Evolutionary conservation across 2,113 vertebrate genomes (phyloP), one percentile per base, ranked within the genome.

Genomic region (Apodemus speciosus): DNA sequence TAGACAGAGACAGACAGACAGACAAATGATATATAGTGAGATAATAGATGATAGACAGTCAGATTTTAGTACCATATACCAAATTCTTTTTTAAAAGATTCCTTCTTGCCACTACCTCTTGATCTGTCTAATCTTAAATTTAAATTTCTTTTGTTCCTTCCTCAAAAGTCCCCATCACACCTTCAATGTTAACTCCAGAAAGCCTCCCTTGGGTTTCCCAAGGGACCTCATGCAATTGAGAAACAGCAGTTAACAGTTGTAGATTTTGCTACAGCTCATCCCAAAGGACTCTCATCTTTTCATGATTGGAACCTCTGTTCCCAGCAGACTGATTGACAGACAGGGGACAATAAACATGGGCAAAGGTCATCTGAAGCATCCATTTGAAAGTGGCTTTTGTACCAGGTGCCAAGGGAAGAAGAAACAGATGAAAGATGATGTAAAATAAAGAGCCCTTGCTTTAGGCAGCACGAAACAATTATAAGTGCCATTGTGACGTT

Each of bases 241-340:
- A 1, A 68, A 15, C 20, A 6, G 20, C 7, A 3, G 11, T 13
- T 2, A 2, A 4, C 49, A 7, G 1, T 0, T 13, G 27, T 9
- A 0, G 0, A 43, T 23, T 75, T 38, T 11, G 20, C 21, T 49
- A 13, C 0, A 0, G 18, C 16, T 3, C 0, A 0, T 18, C 43
- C 27, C 40, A 10, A 0, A 49, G 21, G 11, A 4, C 15, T 15
- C 18, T 9, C 0, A 3, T 14, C n/a, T 27, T 18, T 43, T 25
- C 11, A 2, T 6, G n/a, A 2, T 2, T 3, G 3, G 25, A 6
- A 25, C 27, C 18, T 23, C 15, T 1, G 35, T 9, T 9, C 58
- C 32, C 3, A 16, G 56, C n/a, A 14, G 4, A 46, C 51, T 3
- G 16, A 71, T 40, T 18, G 11, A 38, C 35, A 25, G 23, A 0